Percentiles rank a stretch among this genome's conserved stretches.
Evolutionary conservation across 2,113 vertebrate genomes (phyloP).

Genomic region (Sisor rabdophorus): DNA sequence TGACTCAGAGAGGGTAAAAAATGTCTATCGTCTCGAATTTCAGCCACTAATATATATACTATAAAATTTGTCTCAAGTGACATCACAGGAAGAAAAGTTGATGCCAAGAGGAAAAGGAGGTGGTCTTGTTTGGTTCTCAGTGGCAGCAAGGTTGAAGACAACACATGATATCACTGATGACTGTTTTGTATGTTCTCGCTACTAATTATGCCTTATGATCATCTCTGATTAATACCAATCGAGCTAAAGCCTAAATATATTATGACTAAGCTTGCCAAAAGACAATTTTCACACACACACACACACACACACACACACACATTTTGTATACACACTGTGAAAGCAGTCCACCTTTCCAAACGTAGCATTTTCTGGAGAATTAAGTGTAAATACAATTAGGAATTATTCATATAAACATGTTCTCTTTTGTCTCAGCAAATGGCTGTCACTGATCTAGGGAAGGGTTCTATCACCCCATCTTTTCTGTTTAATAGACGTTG

Average conservation of each 20-base stretch:
- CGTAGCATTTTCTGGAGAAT: constrained; percentile 16
- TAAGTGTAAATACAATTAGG: constrained; percentile 29
- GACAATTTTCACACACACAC: constrained; percentile 36
- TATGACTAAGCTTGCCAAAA: not conserved
- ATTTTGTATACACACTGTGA: constrained; percentile 22
- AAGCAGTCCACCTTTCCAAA: constrained; percentile 18
- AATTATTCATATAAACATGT: constrained; percentile 51
- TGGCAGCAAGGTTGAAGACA: constrained; percentile 40
- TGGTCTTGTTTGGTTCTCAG: constrained; percentile 42
- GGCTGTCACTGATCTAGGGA: constrained; percentile 52
- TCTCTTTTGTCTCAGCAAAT: constrained; percentile 56
- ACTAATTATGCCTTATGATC: not conserved
- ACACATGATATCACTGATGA: constrained; percentile 40
- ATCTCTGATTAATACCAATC: not conserved
- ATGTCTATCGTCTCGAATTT: not conserved
- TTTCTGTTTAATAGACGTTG: constrained; percentile 54
- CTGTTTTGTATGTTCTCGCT: not conserved
- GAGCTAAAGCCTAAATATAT: not conserved
- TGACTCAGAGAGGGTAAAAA: constrained; percentile 28
- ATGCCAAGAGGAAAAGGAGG: constrained; percentile 46
- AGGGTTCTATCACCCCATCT: constrained; percentile 56
- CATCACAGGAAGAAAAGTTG: constrained; percentile 42
- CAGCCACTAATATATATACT: constrained; percentile 23
- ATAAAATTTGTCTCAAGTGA: constrained; percentile 31
- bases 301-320: constrained; percentile 7